Percentiles rank a stretch among this genome's conserved stretches.
Evolutionary conservation across 2,113 vertebrate genomes (phyloP).

Genomic region (Lucifuga dentata): DNA sequence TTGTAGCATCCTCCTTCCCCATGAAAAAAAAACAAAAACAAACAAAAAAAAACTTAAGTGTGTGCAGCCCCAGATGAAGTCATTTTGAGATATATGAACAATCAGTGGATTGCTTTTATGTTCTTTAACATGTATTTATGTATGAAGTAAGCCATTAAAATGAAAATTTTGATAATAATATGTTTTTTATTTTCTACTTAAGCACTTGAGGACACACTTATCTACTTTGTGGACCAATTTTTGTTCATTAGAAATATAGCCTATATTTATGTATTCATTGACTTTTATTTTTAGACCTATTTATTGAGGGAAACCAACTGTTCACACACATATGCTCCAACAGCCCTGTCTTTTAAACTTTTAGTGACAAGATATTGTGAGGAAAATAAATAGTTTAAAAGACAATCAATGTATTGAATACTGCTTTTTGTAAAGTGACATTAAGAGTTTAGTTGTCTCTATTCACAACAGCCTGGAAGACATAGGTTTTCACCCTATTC

Average conservation of each 20-base stretch:
- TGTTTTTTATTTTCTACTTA: constrained; percentile 96
- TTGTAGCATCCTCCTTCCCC: constrained; percentile 88
- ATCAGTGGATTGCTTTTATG: constrained; percentile 91
- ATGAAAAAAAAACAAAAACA: constrained; percentile 37
- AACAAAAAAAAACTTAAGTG: constrained; percentile 79
- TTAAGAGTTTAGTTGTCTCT: constrained; percentile 98
- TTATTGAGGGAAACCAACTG: constrained; percentile 80
- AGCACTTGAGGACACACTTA: constrained; percentile 95
- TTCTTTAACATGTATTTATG: constrained; percentile 99
- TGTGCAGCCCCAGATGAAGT: constrained; percentile 89
- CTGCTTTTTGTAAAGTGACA: constrained; percentile 93
- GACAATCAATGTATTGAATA: constrained; percentile 98
- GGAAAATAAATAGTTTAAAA: constrained; percentile 91
- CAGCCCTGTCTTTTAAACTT: constrained; percentile 95
- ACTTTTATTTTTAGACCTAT: constrained; percentile 70
- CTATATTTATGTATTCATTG: constrained; percentile 88
- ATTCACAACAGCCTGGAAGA: constrained; percentile 94
- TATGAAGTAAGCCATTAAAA: constrained; percentile 99
- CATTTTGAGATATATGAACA: constrained; percentile 90
- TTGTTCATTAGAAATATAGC: constrained; percentile 82
- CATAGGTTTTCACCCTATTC: constrained; percentile 91
- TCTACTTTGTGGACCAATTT: constrained; percentile 94
- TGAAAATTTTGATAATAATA: constrained; percentile 99
- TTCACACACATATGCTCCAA: constrained; percentile 85
- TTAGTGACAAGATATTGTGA: constrained; percentile 70